Evolutionary conservation across 1,140 invertebrate genomes (phyloP).

Genomic region (Cotesia chilonis): DNA sequence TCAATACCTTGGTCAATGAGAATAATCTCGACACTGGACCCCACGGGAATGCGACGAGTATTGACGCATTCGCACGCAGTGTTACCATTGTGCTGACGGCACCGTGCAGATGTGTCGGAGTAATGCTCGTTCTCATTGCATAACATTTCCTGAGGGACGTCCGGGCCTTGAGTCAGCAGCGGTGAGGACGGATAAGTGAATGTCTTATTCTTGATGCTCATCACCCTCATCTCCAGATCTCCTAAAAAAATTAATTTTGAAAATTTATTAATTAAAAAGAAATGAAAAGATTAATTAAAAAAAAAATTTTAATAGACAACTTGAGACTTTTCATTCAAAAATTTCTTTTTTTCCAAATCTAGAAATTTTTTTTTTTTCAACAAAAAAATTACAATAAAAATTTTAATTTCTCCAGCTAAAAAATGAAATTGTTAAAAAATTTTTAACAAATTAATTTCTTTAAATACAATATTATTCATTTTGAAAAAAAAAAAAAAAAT

Average conservation of each 20-base stretch:
- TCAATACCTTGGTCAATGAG: constrained; percentile 74
- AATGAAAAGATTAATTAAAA: too few species aligned
- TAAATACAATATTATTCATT: too few species aligned
- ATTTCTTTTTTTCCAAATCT: background rate
- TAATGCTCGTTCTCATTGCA: constrained; percentile 57
- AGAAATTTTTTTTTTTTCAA: constrained; percentile 2
- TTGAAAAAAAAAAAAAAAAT: too few species aligned
- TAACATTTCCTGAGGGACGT: constrained; percentile 66
- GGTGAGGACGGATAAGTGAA: constrained; percentile 77
- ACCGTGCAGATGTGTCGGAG: constrained; percentile 38
- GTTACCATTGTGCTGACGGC: constrained; percentile 55
- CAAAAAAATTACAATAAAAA: too few species aligned
- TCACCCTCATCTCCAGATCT: constrained; percentile 52
- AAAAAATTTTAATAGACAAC: constrained; percentile 41
- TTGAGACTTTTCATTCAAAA: constrained; percentile 14
- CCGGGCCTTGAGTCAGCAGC: constrained; percentile 70
- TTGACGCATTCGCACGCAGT: constrained; percentile 73
- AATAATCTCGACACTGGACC: constrained; percentile 72
- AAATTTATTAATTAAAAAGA: too few species aligned
- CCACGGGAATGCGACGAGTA: constrained; percentile 70
- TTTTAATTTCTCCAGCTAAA: too few species aligned
- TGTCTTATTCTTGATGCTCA: constrained; percentile 71
- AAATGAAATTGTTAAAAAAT: too few species aligned
- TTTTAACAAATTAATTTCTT: too few species aligned
- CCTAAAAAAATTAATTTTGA: constrained; percentile 37